Conservation (phyloP, 2,888 invertebrate species). For the Sipha maydis region DNA sequence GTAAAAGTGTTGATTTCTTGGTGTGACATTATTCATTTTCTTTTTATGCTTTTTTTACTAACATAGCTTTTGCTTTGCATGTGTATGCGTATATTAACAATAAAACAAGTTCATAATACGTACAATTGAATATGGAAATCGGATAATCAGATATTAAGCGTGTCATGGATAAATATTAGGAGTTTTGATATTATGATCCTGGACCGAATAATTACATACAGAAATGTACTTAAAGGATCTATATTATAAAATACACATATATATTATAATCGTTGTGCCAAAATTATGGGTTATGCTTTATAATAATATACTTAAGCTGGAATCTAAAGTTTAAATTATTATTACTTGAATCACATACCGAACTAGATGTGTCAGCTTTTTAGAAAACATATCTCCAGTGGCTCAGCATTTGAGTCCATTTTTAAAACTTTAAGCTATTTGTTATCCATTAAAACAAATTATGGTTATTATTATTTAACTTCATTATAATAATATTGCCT, state of each 20-base stretch:
- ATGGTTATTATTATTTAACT: constrained; percentile 23
- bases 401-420: constrained; percentile 1
- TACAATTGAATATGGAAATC: neutral
- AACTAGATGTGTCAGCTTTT: constrained; percentile 14
- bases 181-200: constrained; percentile 4
- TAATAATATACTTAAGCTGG: constrained; percentile 2
- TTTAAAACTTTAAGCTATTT: constrained; percentile 4
- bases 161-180: neutral
- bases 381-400: neutral
- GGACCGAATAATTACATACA: constrained; percentile 36
- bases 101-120: neutral
- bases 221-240: constrained; percentile 42
- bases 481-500: neutral
- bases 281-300: neutral
- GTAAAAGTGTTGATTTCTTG: constrained; percentile 60
- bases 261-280: neutral
- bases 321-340: constrained; percentile 5
- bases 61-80: constrained; percentile 50
- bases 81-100: constrained; percentile 42
- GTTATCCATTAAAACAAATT: neutral
- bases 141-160: neutral
- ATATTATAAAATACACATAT: neutral
- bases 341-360: constrained; percentile 12
- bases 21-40: constrained; percentile 54
- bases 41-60: constrained; percentile 38